Base-by-base conservation (phyloP, 2,113 vertebrate species). In the Felis catus region DNA sequence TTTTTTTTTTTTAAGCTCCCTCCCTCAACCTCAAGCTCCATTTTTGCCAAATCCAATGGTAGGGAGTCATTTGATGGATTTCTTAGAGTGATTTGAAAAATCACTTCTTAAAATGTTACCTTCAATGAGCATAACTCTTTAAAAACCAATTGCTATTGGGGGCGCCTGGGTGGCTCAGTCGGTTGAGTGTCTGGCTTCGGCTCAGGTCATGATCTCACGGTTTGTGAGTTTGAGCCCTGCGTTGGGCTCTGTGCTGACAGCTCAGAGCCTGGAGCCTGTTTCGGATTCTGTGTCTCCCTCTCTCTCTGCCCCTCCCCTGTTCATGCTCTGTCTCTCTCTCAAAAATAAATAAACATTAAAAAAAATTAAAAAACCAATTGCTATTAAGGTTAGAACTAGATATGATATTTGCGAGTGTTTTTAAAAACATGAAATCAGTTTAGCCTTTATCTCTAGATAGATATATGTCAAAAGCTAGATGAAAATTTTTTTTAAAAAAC, bases 81-180 rank as follows among this genome's bases (percentile, higher is more conserved):
- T 92, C 80, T 94, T 76, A 91, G 51, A 29, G 45, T n/a, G 41
- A 41, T 66, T 90, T 78, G 85, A 48, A 90, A 94, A 88, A 66
- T 68, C 7, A 4, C 53, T 31, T 93, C 27, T 71, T 81, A 15
- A 73, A 86, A 86, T 87, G n/a, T 63, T 80, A 61, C 7, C 55
- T 86, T 61, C 31, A 74, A 39, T 21, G 45, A 66, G 4, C 33
- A 90, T 8, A 65, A 84, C 13, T 74, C 41, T 84, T 88, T 84
- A 79, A 91, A 93, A 88, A 71, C 11, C 19, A 73, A 80, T 61
- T 76, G 51, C 73, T 95, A 4, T 14, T 51, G 45, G 45, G 45
- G 45, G 45, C 1, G 8, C 45, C 45, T 45, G 45, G 45, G 7
- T 45, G 45, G 45, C 45, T 45, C 45, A 45, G 45, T 45, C 45